phyloP scores from a whole-genome alignment of 2,888 invertebrate species.

The Oxystoma pomonae region DNA sequence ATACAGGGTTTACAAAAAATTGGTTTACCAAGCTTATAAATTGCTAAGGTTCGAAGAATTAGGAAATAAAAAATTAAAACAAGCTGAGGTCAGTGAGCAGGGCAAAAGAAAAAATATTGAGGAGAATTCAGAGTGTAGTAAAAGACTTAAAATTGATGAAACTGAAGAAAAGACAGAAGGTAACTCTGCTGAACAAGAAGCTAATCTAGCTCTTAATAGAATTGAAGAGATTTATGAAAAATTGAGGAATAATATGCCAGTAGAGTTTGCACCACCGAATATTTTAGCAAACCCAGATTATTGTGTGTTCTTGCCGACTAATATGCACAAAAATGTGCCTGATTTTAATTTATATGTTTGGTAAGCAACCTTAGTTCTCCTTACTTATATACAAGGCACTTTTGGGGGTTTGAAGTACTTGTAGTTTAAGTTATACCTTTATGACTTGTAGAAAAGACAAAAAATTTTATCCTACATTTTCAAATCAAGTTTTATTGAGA shows the following conservation, averaged over 20 bases:
- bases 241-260: slow-evolving; percentile 31
- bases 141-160: slow-evolving; percentile 3
- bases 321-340: slow-evolving; percentile 23
- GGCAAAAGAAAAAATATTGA: not conserved
- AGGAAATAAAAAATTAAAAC: slow-evolving; percentile 6
- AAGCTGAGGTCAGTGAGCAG: not conserved
- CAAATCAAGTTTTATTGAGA: too few relatives aligned
- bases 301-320: slow-evolving; percentile 33
- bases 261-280: slow-evolving; percentile 4
- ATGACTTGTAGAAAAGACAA: too few relatives aligned
- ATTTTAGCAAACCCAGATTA: slow-evolving; percentile 27
- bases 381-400: too few relatives aligned
- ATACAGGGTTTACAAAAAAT: slow-evolving; percentile 37
- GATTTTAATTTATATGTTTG: slow-evolving; percentile 35
- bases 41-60: slow-evolving; percentile 25
- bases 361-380: too few relatives aligned
- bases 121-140: not conserved
- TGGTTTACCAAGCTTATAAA: slow-evolving; percentile 35
- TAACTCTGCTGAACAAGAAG: slow-evolving; percentile 1
- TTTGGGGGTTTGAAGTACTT: too few relatives aligned
- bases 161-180: slow-evolving; percentile 8
- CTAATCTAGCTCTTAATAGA: slow-evolving; percentile 8
- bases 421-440: too few relatives aligned
- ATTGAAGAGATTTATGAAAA: slow-evolving; percentile 28
- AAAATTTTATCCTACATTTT: too few relatives aligned